A percentile compares a stretch with the other conserved stretches of the same genome.
These are phyloP conservation scores for Papilio polytes DNA, from an alignment of 1,140 invertebrate genomes.

Conservation along the genomic window DNA sequence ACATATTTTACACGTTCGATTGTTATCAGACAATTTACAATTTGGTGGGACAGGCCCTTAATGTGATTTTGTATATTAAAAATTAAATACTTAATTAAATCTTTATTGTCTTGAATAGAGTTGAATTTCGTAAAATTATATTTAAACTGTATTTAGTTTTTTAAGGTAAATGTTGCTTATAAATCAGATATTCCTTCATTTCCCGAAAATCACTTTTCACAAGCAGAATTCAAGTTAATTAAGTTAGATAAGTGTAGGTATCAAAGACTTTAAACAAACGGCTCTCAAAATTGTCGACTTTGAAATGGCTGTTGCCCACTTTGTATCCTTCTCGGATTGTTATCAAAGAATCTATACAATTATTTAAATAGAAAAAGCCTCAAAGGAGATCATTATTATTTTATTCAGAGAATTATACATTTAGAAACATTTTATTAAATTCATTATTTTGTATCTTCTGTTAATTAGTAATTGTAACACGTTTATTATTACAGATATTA, in stretches of 20 bases:
- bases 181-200: neutral
- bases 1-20: too few species aligned
- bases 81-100: constrained; percentile 23
- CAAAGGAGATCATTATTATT: constrained; percentile 13
- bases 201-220: neutral
- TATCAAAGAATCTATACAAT: neutral
- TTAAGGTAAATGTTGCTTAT: neutral
- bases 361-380: neutral
- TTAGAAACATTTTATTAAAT: too few species aligned
- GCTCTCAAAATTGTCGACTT: constrained; percentile 3
- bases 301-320: neutral
- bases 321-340: constrained; percentile 4
- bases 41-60: too few species aligned
- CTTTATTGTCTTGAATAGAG: neutral
- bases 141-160: too few species aligned
- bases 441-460: too few species aligned
- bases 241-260: neutral
- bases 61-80: too few species aligned
- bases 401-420: too few species aligned
- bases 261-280: constrained; percentile 5
- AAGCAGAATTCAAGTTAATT: constrained; percentile 4
- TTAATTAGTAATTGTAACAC: too few species aligned
- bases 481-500: too few species aligned
- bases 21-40: too few species aligned
- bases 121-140: too few species aligned